A percentile compares a stretch with the other conserved stretches of the same genome.
Evolutionary conservation across 2,888 invertebrate species (phyloP).

Genomic region (Meandrusa payeni): DNA sequence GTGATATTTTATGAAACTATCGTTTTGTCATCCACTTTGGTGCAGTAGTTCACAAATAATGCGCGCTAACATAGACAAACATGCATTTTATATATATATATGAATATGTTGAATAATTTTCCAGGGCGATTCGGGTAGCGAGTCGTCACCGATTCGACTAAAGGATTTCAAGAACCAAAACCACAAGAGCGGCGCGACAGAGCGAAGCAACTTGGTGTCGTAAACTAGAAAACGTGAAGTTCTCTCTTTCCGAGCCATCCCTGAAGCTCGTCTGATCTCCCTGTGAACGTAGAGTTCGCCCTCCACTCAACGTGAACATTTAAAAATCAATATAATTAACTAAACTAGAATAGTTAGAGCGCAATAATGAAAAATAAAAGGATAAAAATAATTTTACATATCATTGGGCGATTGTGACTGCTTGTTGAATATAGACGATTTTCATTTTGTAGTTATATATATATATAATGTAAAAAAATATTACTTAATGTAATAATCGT

Average conservation of each 20-base stretch:
- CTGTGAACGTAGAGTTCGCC: conserved; percentile 11
- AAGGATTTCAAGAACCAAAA: conserved; percentile 75
- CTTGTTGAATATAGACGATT: conserved; percentile 71
- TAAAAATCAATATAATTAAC: conserved; percentile 27
- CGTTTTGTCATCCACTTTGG: too few species aligned
- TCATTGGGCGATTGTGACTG: conserved; percentile 82
- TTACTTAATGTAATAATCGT: conserved; percentile 75
- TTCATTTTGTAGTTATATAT: conserved; percentile 63
- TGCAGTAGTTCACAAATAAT: too few species aligned
- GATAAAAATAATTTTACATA: conserved; percentile 75
- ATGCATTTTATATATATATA: too few species aligned
- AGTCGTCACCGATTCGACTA: conserved; percentile 82
- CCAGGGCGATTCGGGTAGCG: conserved; percentile 84
- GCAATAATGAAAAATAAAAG: conserved; percentile 58
- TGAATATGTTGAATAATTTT: too few species aligned
- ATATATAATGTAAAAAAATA: conserved; percentile 59
- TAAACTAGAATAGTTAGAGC: conserved; percentile 52
- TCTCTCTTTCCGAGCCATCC: conserved; percentile 28
- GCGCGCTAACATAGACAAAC: too few species aligned
- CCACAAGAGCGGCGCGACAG: conserved; percentile 58
- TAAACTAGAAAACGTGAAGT: conserved; percentile 38
- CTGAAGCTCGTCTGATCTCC: conserved; percentile 20
- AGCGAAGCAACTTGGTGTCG: conserved; percentile 64
- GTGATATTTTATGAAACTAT: too few species aligned
- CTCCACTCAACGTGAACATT: conserved; percentile 13